Base-by-base conservation (phyloP, 2,888 invertebrate species). In the Noctua pronuba region DNA sequence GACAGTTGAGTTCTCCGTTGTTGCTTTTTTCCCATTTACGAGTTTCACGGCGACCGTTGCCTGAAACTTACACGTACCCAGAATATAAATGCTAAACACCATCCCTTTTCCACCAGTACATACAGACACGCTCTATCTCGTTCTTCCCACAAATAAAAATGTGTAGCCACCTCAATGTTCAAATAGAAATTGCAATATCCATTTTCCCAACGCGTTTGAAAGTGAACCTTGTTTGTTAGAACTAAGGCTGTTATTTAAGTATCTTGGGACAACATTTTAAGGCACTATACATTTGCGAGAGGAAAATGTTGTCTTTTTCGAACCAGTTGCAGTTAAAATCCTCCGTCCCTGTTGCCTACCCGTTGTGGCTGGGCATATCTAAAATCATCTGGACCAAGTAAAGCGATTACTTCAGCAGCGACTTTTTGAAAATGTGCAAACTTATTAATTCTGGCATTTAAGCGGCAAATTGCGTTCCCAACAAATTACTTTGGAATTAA, bases 21-120 rank as follows among this genome's bases (percentile, higher is more conserved):
- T 96, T 96, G 96, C 96, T 96, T 96, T 96, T 96, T 96, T 96
- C 95, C 96, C 96, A 96, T 96, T 96, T 96, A 96, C 96, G 96
- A 96, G 96, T 96, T 96, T 96, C 96, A 96, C 96, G 95, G 96
- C 96, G 96, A 96, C 96, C 96, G 96, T 96, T 96, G 96, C 96
- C 96, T 96, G 96, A 96, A 96, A 96, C 96, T 96, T 96, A 96
- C 96, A 96, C 96, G 96, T 95, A 96, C 94, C 95, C 95, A 94
- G 96, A 96, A 96, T 96, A 96, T 95, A 96, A 96, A 96, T 96
- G 96, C 94, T 93, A 92, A 88, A 91, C 94, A 91, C 89, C 82
- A 83, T 95, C 96, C 88, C 92, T 91, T 89, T 96, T 90, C 75
- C 85, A 80, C 93, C 60, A 84, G 79, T 77, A 77, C 79, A 85